Evolutionary conservation across 2,113 vertebrate species (phyloP), one percentile per base, ranked within the genome.

Genomic region (Gallinago media): DNA sequence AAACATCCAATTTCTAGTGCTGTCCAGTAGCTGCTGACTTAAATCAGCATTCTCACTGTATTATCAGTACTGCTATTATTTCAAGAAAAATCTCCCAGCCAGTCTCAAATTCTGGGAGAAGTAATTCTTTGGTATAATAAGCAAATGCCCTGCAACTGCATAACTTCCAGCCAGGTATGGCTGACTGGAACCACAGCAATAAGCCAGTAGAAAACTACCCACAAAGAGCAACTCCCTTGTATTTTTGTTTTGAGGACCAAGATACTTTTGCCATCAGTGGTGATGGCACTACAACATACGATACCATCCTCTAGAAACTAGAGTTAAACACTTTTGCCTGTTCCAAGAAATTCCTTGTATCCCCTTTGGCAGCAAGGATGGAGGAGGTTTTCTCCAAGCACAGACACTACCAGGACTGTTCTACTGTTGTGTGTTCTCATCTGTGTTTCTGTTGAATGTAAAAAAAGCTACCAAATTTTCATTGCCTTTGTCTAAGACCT

Each of bases 251-350:
- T 19, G 32, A 92, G 19, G 4, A 73, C 29, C 12, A 49, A 58
- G 15, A 46, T 12, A 10, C 10, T 89, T 78, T 49, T 44, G 49
- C 34, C 59, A 13, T 40, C 16, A 3, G 44, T 26, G n/a, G 20
- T 21, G 29, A 32, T 0, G 1, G 42, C 6, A n/a, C 9, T 13
- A 42, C 9, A 40, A 56, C 5, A 26, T 8, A 68, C 22, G 13
- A 21, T 6, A 25, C n/a, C 76, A 20, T 23, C 63, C 36, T 44
- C 36, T 61, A 92, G 76, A 70, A 94, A 42, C 25, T 14, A 32
- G 18, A 62, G 6, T 49, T 70, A 40, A 73, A 44, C 13, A 18
- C 27, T 76, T 76, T 4, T 20, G 29, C 59, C 67, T 59, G 17
- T 42, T 70, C 25, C 42, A 22, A 76, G 44, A 67, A 79, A 77